phyloP scores from a whole-genome alignment of 2,797 vertebrate species.

The Peromyscus nudipes region DNA sequence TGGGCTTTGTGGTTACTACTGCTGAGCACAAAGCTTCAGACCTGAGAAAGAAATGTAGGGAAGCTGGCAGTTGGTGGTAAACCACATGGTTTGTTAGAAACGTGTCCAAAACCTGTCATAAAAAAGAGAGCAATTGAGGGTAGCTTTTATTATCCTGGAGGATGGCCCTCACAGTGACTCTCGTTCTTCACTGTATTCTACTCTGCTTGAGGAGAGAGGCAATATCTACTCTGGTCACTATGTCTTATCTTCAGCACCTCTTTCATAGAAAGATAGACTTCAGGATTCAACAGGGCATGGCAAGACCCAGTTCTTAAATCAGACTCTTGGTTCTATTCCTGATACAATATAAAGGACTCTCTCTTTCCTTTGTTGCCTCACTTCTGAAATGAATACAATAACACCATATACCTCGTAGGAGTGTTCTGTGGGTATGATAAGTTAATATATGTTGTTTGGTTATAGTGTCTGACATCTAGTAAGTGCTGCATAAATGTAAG shows the following conservation, averaged over 20 bases:
- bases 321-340: not conserved
- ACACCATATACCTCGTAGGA: rapidly evolving
- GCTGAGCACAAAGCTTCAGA: not conserved
- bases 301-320: not conserved
- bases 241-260: not conserved
- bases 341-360: not conserved
- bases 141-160: not conserved
- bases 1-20: too few species aligned
- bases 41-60: not conserved
- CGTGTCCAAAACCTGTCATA: not conserved
- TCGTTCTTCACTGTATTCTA: not conserved
- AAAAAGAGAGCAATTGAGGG: not conserved
- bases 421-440: not conserved
- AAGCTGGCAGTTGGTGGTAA: not conserved
- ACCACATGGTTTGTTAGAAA: not conserved
- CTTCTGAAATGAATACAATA: not conserved
- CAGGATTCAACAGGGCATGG: too few species aligned
- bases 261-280: not conserved
- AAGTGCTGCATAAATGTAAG: not conserved
- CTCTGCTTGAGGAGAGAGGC: not conserved
- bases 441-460: not conserved
- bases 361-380: not conserved
- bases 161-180: not conserved
- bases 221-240: not conserved
- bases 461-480: not conserved